Evolutionary conservation across 64 coral and sea anemone species (phyloP).

Genomic region (Stylophora pistillata): DNA sequence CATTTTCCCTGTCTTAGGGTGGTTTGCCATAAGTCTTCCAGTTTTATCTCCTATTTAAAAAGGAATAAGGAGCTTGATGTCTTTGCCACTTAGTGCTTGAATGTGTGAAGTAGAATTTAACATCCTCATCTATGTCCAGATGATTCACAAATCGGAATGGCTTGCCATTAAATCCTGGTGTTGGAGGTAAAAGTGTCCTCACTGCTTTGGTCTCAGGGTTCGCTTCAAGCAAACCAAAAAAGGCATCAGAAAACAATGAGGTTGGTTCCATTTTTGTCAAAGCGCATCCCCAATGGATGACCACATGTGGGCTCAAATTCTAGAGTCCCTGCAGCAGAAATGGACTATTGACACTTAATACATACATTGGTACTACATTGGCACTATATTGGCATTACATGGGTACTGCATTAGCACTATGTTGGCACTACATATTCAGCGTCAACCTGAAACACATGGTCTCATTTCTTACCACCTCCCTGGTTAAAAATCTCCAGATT

Average conservation of each 20-base stretch:
- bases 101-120: slow-evolving; percentile 71
- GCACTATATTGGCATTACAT: no score
- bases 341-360: no score
- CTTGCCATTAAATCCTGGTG: slow-evolving; percentile 69
- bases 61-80: slow-evolving; percentile 18
- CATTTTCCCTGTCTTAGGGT: slow-evolving; percentile 76
- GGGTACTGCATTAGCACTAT: no score
- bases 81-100: slow-evolving; percentile 84
- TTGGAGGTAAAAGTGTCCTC: slow-evolving; percentile 68
- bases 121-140: slow-evolving; percentile 82
- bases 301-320: slow-evolving; percentile 80
- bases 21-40: slow-evolving; percentile 77
- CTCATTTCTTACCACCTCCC: no score
- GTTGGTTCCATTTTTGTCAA: slow-evolving; percentile 89
- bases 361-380: no score
- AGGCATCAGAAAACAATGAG: slow-evolving; percentile 86
- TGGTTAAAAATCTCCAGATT: no score
- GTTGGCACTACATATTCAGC: no score
- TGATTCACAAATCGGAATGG: slow-evolving; percentile 80
- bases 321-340: slow-evolving; percentile 30
- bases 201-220: slow-evolving; percentile 58
- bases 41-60: slow-evolving; percentile 70
- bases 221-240: slow-evolving; percentile 76
- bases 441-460: no score
- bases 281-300: slow-evolving; percentile 85